phyloP scores from a whole-genome alignment of 2,113 vertebrate genomes.

The Fregetta grallaria region DNA sequence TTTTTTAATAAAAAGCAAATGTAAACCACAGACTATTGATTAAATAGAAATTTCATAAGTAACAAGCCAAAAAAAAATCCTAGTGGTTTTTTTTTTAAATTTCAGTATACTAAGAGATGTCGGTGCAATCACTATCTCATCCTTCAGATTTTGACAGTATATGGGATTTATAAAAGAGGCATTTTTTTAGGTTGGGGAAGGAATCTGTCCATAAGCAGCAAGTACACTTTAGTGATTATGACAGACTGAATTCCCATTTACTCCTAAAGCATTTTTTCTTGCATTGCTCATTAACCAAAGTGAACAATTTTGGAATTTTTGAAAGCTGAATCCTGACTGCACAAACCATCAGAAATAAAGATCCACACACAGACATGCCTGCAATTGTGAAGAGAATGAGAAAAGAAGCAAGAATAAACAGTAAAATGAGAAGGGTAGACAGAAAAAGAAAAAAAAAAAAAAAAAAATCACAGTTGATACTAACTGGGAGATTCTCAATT shows the following conservation, averaged over 20 bases:
- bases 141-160: background rate
- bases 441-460: background rate
- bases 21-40: background rate
- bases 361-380: background rate
- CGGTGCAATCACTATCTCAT: background rate
- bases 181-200: background rate
- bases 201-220: background rate
- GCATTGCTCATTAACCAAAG: background rate
- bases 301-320: background rate
- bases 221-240: background rate
- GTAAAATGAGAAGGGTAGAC: background rate
- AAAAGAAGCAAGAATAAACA: background rate
- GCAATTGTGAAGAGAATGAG: background rate
- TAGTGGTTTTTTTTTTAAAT: background rate
- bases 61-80: background rate
- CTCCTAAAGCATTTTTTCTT: background rate
- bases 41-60: background rate
- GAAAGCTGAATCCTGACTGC: background rate
- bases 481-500: background rate
- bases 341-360: background rate
- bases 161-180: background rate
- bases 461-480: background rate
- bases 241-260: background rate
- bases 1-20: slow-evolving; percentile 22
- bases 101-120: background rate